Evolutionary conservation across 1,140 invertebrate genomes (phyloP).

Genomic region (Chlorops oryzae): DNA sequence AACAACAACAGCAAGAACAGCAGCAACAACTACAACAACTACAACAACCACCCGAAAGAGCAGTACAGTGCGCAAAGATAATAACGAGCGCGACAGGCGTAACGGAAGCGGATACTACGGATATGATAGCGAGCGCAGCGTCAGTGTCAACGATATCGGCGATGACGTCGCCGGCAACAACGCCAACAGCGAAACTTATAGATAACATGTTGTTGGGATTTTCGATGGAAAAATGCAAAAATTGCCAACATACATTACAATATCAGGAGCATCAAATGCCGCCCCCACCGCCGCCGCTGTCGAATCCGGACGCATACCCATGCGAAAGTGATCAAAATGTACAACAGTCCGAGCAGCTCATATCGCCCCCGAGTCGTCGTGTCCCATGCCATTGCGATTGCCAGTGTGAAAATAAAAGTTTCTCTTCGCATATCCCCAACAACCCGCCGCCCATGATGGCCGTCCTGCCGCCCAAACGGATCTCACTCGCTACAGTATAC

Average conservation of each 20-base stretch:
- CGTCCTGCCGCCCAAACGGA: constrained; percentile 4
- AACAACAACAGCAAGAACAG: background rate
- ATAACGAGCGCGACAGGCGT: too few species aligned
- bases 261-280: constrained; percentile 4
- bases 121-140: too few species aligned
- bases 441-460: too few species aligned
- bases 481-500: constrained; percentile 30
- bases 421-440: too few species aligned
- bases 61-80: background rate
- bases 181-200: constrained; percentile 6
- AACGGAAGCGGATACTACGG: too few species aligned
- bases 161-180: too few species aligned
- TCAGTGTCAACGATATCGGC: too few species aligned
- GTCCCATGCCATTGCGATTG: constrained; percentile 1
- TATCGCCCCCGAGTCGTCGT: background rate
- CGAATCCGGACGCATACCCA: too few species aligned
- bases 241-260: constrained; percentile 13
- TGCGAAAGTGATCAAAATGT: too few species aligned
- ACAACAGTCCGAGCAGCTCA: background rate
- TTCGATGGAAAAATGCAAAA: constrained; percentile 13
- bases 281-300: too few species aligned
- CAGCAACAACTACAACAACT: background rate
- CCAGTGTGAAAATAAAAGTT: constrained; percentile 8
- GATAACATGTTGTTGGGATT: constrained; percentile 3
- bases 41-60: background rate